phyloP scores from a whole-genome alignment of 2,113 vertebrate species.

The Aegithalos caudatus region DNA sequence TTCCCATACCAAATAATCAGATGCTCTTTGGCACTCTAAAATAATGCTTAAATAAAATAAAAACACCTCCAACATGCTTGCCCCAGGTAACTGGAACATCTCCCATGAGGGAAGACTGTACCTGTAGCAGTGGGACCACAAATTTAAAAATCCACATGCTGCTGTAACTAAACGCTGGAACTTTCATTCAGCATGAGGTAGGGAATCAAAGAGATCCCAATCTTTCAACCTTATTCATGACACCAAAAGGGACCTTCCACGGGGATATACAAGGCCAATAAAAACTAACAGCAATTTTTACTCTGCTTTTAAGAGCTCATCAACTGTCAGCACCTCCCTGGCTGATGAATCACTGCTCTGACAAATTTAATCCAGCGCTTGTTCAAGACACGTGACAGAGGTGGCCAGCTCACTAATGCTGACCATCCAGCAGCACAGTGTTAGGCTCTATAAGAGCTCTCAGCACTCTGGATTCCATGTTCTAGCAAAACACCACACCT shows the following conservation, averaged over 20 bases:
- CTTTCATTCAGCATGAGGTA: not conserved
- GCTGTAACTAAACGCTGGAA: not conserved
- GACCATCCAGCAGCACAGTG: not conserved
- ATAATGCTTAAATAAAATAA: not conserved
- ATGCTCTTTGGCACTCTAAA: not conserved
- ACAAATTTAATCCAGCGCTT: conserved; percentile 18
- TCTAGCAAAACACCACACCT: not conserved
- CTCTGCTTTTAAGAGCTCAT: conserved; percentile 28
- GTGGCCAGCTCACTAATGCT: not conserved
- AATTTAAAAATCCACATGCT: not conserved
- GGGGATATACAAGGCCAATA: not conserved
- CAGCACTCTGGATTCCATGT: not conserved
- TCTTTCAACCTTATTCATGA: not conserved
- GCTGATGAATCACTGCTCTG: conserved; percentile 50
- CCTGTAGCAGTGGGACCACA: not conserved
- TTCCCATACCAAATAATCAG: not conserved
- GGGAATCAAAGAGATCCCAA: not conserved
- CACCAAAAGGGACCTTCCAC: not conserved
- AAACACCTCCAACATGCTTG: rapidly evolving
- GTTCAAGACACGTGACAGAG: not conserved
- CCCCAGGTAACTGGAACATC: not conserved
- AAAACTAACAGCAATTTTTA: not conserved
- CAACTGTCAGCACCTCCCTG: not conserved
- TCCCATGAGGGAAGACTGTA: not conserved
- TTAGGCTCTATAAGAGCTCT: not conserved